Evolutionary conservation across 2,113 vertebrate species (phyloP), one percentile per base, ranked within the genome.

Genomic region (Stictonetta naevosa): DNA sequence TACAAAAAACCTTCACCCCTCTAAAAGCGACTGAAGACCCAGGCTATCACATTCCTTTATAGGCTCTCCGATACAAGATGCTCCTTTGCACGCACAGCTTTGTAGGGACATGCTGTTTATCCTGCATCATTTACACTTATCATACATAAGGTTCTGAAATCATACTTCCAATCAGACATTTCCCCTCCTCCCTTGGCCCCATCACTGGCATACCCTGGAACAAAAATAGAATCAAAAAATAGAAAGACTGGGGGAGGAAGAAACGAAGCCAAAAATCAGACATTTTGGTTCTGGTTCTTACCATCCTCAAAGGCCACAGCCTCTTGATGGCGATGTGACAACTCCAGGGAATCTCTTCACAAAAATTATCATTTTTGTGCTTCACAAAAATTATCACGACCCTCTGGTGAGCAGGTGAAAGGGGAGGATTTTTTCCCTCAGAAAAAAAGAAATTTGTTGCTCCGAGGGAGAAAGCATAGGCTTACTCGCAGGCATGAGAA

Each of bases 101-200:
- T 44, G 29, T 5, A 40, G 48, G 21, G 44, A 95, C 14, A 21
- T 5, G 5, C 6, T 25, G 11, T 72, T 68, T 56, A 17, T 38
- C 34, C 46, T 56, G 23, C 26, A 68, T 12, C 21, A 28, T 64
- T 76, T 31, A 38, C 23, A 17, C 33, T 67, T 38, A 59, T 19
- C 52, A 28, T 33, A 13, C 5, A 34, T 4, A 79, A 80, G 23
- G 60, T 55, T 72, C 67, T 77, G 50, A 83, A 92, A 83, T 69
- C 67, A 17, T 38, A 55, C 29, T 68, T 52, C 38, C 73, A 33
- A 83, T 63, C 80, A 76, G 53, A 76, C 18, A 55, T 28, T 86
- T 81, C 36, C 76, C 60, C 77, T 94, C 33, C 36, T 94, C 89
- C 83, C 86, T 73, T 72, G 76, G 56, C 69, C 60, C 81, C 26